Conservation (phyloP, 2,797 vertebrate species). For the Atherinosoma microstoma region DNA sequence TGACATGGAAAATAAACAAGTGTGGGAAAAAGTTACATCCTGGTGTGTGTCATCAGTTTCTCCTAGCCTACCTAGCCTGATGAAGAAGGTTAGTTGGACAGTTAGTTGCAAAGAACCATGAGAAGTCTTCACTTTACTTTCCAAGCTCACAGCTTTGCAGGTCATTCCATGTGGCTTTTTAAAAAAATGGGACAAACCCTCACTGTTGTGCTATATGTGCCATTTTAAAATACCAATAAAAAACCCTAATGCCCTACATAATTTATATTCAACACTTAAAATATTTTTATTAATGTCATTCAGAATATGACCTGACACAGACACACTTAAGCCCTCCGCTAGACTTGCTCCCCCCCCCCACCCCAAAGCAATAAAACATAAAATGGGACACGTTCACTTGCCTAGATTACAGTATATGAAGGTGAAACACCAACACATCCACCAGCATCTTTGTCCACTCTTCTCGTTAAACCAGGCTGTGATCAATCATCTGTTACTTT, state of each 20-base stretch:
- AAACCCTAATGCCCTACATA: not conserved
- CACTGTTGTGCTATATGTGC: not conserved
- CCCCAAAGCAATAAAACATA: constrained; percentile 34
- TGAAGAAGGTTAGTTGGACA: no score
- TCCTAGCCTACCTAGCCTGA: no score
- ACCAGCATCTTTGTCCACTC: constrained; percentile 26
- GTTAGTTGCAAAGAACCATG: no score
- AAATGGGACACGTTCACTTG: constrained; percentile 36
- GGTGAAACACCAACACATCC: constrained; percentile 34
- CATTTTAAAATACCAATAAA: not conserved
- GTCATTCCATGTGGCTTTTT: no score
- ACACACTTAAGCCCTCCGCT: constrained; percentile 20
- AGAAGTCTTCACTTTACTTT: no score
- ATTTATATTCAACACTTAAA: not conserved
- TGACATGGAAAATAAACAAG: no score
- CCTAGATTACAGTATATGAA: constrained; percentile 45
- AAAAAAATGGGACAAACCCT: not conserved
- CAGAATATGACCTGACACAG: constrained; percentile 27
- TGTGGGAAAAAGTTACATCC: no score
- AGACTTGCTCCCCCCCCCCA: constrained; percentile 17
- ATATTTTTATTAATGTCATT: constrained; percentile 15
- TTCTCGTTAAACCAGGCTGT: constrained; percentile 23
- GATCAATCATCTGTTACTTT: constrained; percentile 48
- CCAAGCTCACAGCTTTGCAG: no score
- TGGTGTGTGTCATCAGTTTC: no score